These are phyloP conservation scores for Apis florea DNA, from an alignment of 1,140 invertebrate species.

Conservation along the genomic window DNA sequence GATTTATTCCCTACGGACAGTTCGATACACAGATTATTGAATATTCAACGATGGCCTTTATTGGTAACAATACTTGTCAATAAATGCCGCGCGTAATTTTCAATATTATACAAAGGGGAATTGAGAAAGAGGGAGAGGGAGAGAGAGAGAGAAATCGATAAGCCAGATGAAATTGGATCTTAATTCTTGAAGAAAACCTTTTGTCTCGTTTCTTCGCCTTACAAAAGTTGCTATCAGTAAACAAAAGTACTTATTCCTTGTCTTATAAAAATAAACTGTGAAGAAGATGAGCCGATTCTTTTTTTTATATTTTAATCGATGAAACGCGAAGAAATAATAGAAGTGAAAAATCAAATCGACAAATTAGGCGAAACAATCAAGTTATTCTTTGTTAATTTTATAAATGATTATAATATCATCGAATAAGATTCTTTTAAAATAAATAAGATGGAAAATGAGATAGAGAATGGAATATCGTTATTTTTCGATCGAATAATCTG, in stretches of 20 bases:
- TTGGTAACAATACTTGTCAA: neutral
- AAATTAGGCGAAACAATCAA: too few species aligned
- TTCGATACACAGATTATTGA: neutral
- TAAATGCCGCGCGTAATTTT: neutral
- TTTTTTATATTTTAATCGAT: neutral
- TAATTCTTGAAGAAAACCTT: neutral
- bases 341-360: neutral
- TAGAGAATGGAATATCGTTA: neutral
- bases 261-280: neutral
- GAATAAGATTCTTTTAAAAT: neutral
- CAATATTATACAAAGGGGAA: neutral
- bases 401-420: neutral
- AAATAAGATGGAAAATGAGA: neutral
- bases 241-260: neutral
- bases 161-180: slow-evolving; percentile 6
- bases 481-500: neutral
- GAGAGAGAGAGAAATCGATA: neutral
- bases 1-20: neutral
- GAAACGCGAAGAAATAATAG: neutral
- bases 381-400: neutral
- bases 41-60: neutral
- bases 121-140: neutral
- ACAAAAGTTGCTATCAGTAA: neutral
- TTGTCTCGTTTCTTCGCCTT: neutral
- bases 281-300: too few species aligned